Evolutionary conservation across 2,888 invertebrate genomes (phyloP), one percentile per base, ranked within the genome.

Genomic region (Erebia ligea): DNA sequence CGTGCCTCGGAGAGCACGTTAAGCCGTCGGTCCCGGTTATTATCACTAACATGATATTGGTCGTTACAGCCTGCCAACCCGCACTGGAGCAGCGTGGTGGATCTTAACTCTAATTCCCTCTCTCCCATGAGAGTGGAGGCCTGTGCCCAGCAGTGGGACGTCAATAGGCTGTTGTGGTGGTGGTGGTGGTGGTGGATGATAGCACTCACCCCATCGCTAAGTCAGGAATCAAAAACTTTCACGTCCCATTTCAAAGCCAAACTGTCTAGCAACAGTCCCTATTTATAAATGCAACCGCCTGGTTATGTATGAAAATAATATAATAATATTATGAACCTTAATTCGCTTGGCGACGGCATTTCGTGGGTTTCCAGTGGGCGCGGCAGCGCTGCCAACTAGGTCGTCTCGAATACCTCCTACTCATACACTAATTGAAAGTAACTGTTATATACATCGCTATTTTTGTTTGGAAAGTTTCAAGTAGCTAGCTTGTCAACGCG

Each of bases 281-380:
- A 68, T 69, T 69, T 57, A 21, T 45, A 72, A 75, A 68, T 65
- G 52, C 57, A 56, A 45, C 54, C 56, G 67, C 72, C 63, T 71
- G 54, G 68, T 68, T 71, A 72, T 6, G 42, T 62, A 15, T 71
- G 68, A 68, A 73, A 75, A 75, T 17, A 69, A 72, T n/a, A 15
- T 59, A 9, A 19, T 48, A 45, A 48, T 45, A 62, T 62, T 73
- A 70, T 70, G 71, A 75, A 75, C 75, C 75, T 77, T 77, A 76
- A 77, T 77, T 73, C 75, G 76, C 76, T 76, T 73, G 78, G 78
- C 80, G 78, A 76, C 78, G 73, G 74, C 76, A 84, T 86, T 86
- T 86, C 84, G 86, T 84, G 86, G 87, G 89, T 89, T 88, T 84
- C 86, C 83, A 79, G 88, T 87, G 86, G 89, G 88, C 77, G 84